These are phyloP conservation scores for Poliocrania exsul DNA, from an alignment of 2,797 vertebrate genomes.

Conservation along the genomic window DNA sequence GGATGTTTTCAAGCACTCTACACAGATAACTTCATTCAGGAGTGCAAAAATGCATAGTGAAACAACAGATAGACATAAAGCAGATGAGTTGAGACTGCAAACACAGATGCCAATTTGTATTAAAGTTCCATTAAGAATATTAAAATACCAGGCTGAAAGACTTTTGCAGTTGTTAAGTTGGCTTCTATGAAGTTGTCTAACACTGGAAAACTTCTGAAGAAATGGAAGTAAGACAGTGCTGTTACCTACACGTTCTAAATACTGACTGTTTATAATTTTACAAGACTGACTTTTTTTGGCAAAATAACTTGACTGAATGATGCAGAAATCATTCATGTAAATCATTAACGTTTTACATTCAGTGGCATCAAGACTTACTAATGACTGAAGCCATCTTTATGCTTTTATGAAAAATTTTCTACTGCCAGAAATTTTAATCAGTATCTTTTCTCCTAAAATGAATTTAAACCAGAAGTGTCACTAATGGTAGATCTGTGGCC, in stretches of 20 bases:
- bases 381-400: background rate
- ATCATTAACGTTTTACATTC: background rate
- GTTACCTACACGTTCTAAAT: background rate
- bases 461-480: background rate
- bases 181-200: background rate
- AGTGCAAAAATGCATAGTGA: background rate
- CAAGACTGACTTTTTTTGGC: background rate
- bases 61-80: background rate
- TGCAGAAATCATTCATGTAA: background rate
- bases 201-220: background rate
- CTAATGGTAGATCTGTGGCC: background rate
- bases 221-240: background rate
- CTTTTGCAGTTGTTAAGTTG: background rate
- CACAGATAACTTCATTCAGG: background rate
- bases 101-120: background rate
- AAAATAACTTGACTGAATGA: background rate
- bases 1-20: background rate
- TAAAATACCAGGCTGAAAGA: background rate
- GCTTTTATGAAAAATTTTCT: background rate
- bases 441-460: background rate
- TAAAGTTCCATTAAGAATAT: background rate
- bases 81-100: background rate
- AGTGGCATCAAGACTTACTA: background rate
- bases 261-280: background rate
- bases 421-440: background rate